Conservation (phyloP, 2,888 invertebrate species). For the Tridacna gigas region DNA sequence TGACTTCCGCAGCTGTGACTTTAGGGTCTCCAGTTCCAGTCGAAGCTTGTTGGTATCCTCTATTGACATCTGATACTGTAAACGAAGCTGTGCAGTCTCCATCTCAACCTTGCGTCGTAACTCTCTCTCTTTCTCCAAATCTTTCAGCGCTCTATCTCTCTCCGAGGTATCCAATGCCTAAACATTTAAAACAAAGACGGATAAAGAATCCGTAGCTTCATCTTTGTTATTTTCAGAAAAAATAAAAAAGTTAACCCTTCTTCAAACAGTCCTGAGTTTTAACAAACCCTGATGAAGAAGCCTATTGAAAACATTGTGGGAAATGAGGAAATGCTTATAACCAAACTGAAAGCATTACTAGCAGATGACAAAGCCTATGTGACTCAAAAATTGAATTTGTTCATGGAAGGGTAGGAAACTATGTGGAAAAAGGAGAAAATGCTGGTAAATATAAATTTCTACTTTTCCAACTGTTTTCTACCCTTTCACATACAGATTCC, state of each 20-base stretch:
- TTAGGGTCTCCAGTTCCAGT: conserved; percentile 62
- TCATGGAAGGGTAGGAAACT: too few relatives aligned
- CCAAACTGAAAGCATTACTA: too few relatives aligned
- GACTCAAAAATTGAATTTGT: too few relatives aligned
- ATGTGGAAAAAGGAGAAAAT: too few relatives aligned
- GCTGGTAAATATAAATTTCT: too few relatives aligned
- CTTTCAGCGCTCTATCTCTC: conserved; percentile 88
- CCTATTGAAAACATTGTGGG: neutral
- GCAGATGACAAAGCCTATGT: too few relatives aligned
- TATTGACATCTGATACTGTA: conserved; percentile 79
- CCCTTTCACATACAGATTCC: too few relatives aligned
- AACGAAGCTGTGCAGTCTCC: conserved; percentile 85
- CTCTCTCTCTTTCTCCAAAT: conserved; percentile 88
- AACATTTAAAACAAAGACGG: neutral
- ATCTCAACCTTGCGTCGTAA: conserved; percentile 88
- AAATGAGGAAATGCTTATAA: too few relatives aligned
- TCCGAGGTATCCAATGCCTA: conserved; percentile 92
- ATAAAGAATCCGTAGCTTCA: neutral
- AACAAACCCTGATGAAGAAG: neutral
- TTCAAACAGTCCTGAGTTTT: neutral
- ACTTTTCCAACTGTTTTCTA: too few relatives aligned
- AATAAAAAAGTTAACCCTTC: neutral
- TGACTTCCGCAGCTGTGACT: conserved; percentile 61
- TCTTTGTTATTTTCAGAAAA: neutral
- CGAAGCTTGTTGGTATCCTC: conserved; percentile 80